phyloP scores from a whole-genome alignment of 2,888 invertebrate genomes.

The Troides helena region DNA sequence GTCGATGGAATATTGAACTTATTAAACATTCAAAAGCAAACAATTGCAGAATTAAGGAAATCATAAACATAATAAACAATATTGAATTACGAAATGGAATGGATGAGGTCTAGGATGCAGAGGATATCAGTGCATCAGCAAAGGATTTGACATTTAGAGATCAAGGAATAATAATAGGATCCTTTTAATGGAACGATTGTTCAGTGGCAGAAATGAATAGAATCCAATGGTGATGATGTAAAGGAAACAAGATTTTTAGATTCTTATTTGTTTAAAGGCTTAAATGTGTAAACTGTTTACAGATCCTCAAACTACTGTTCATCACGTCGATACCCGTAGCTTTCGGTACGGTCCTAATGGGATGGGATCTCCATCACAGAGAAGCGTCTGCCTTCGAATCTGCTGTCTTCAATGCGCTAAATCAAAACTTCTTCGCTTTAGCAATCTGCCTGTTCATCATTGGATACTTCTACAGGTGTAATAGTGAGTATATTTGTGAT shows the following conservation, averaged over 20 bases:
- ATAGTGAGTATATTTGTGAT: slow-evolving; percentile 53
- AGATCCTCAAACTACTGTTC: slow-evolving; percentile 62
- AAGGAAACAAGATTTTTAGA: too few relatives aligned
- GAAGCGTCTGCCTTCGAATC: slow-evolving; percentile 67
- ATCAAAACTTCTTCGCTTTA: slow-evolving; percentile 74
- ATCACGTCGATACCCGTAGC: slow-evolving; percentile 62
- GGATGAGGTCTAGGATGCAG: too few relatives aligned
- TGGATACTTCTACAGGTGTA: slow-evolving; percentile 67
- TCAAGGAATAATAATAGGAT: too few relatives aligned
- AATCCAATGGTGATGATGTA: too few relatives aligned
- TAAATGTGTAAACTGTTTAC: slow-evolving; percentile 33
- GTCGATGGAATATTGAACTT: too few relatives aligned
- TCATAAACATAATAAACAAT: too few relatives aligned
- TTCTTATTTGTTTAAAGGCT: too few relatives aligned
- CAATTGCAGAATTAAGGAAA: too few relatives aligned
- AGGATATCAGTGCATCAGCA: not conserved
- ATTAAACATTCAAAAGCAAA: too few relatives aligned
- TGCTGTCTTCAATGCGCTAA: slow-evolving; percentile 66
- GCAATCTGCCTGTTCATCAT: slow-evolving; percentile 68
- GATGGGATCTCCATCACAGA: slow-evolving; percentile 70
- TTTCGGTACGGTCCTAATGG: slow-evolving; percentile 62
- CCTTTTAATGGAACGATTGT: too few relatives aligned
- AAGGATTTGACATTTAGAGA: not conserved
- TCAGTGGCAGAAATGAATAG: too few relatives aligned
- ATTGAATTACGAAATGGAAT: too few relatives aligned